These are phyloP conservation scores for Anoplophora glabripennis DNA, from an alignment of 1,140 invertebrate genomes.

Conservation along the genomic window DNA sequence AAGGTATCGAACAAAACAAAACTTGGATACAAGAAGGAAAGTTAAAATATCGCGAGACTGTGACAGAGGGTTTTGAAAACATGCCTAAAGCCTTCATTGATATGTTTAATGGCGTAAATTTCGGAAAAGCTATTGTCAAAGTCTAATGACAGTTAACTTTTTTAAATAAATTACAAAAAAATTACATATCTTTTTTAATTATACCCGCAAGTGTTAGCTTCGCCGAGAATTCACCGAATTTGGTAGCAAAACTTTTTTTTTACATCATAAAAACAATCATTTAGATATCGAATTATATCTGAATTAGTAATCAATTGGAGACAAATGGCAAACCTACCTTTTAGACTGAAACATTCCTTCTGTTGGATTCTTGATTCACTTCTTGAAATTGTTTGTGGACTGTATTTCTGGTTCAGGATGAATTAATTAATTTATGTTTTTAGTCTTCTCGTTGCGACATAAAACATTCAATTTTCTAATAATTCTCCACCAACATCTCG, in stretches of 20 bases:
- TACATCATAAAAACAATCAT: not conserved
- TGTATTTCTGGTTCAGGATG: no score
- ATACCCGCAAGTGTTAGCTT: no score
- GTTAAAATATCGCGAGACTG: constrained; percentile 61
- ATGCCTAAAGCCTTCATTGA: constrained; percentile 62
- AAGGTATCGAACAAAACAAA: constrained; percentile 58
- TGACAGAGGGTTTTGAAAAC: constrained; percentile 65
- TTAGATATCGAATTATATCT: not conserved
- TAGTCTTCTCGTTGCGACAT: constrained; percentile 57
- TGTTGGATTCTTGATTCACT: no score
- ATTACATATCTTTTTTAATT: no score
- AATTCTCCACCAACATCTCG: constrained; percentile 71
- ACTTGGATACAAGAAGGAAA: constrained; percentile 56
- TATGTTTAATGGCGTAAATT: constrained; percentile 60
- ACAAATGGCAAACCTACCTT: constrained; percentile 53
- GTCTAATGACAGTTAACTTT: not conserved
- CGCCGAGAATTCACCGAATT: no score
- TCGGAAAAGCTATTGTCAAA: constrained; percentile 60
- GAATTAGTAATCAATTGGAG: not conserved
- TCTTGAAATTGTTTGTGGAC: no score
- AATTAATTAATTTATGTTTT: no score
- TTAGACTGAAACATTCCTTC: constrained; percentile 62
- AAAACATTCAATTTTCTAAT: constrained; percentile 79
- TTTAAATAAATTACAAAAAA: no score
- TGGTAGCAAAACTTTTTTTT: not conserved